Conservation (phyloP, 2,113 vertebrate genomes). For the Donacobius atricapilla region DNA sequence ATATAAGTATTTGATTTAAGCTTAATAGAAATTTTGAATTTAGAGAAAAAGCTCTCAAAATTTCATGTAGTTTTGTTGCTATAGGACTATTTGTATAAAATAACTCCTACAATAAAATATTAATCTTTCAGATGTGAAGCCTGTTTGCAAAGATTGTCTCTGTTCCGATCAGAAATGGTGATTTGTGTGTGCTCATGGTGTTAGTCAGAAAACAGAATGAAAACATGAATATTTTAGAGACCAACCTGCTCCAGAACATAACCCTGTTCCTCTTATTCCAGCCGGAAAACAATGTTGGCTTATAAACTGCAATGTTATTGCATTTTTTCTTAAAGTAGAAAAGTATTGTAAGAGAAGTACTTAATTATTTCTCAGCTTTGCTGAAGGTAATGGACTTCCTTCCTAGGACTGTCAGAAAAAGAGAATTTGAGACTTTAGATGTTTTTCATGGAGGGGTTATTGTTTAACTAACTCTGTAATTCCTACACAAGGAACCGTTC, state of each 20-base stretch:
- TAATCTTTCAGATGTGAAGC: not conserved
- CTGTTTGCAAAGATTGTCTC: not conserved
- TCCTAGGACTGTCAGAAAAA: not conserved
- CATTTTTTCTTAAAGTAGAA: not conserved
- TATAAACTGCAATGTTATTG: not conserved
- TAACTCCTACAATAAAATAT: not conserved
- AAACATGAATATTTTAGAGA: constrained; percentile 2
- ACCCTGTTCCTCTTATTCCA: not conserved
- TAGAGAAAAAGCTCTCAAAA: not conserved
- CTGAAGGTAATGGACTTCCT: not conserved
- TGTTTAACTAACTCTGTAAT: not conserved
- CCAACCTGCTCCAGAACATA: not conserved
- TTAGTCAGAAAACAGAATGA: not conserved
- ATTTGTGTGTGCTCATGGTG: not conserved
- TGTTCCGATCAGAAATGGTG: not conserved
- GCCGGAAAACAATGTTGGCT: not conserved
- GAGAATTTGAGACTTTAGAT: not conserved
- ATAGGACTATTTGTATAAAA: not conserved
- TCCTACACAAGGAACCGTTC: not conserved
- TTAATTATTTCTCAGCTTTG: not conserved
- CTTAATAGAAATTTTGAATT: not conserved
- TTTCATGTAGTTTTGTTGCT: not conserved
- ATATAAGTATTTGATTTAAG: not conserved
- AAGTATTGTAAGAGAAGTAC: not conserved
- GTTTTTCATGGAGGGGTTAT: not conserved